Base-by-base conservation (phyloP, 2,888 invertebrate species). In the Cecidostiba fungosa region DNA sequence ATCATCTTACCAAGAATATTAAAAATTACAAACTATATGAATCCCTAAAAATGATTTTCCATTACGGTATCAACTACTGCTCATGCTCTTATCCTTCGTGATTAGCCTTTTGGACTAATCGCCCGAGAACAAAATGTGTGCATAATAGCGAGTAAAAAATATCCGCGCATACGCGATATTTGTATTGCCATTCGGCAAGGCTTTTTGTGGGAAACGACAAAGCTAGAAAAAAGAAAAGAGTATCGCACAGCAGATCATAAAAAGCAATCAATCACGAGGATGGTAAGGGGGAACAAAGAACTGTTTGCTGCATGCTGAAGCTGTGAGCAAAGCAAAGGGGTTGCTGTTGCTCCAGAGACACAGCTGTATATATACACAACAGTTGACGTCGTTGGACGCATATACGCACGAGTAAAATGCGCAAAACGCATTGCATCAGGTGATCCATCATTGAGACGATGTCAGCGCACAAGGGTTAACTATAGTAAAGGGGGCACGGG, bases 361-460 rank as follows among this genome's bases (percentile, higher is more conserved):
- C 26, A 66, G 14, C 32, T 2, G 54, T 23, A 6, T 2, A n/a
- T 23, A 47, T 74, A 47, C 19, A 50, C 62, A 39, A 77, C 29
- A 59, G 62, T 77, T 66, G 66, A 77, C 77, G n/a, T 32, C 14
- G 0, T 6, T n/a, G 70, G 43, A 78, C n/a, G n/a, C n/a, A n/a
- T n/a, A n/a, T 81, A 85, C 81, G 85, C 47, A 81, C 81, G 82
- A 73, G 87, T 84, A 87, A 88, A 87, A 88, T 88, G 86, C 86
- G 78, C 84, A 89, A 89, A 90, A 88, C 89, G 88, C 87, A 83
- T 85, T 88, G n/a, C 47, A 89, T 90, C 89, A 88, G 89, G 89
- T 89, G 89, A 91, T 91, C 90, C 90, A 91, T 91, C 90, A 91
- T 89, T 88, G 88, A 89, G 88, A 88, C 85, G 88, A 89, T 59